Evolutionary conservation across 2,797 vertebrate genomes (phyloP).

Genomic region (Sciaenops ocellatus): DNA sequence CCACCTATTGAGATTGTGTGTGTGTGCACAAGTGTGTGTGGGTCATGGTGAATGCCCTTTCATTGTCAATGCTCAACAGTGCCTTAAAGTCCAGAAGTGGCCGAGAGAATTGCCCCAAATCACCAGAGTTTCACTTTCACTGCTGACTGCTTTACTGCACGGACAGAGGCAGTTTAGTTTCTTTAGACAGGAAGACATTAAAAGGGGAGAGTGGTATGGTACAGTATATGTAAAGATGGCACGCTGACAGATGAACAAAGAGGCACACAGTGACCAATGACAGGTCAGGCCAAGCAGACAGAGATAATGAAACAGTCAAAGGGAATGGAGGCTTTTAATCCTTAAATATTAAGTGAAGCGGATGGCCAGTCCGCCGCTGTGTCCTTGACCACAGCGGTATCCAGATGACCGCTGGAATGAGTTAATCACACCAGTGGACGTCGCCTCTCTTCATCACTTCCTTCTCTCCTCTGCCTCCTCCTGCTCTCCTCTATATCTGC

Average conservation of each 20-base stretch:
- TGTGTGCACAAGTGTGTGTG: slow-evolving; percentile 39
- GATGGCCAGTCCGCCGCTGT: slow-evolving; percentile 15
- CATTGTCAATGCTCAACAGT: slow-evolving; percentile 66
- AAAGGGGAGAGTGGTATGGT: slow-evolving; percentile 1
- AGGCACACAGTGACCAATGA: slow-evolving; percentile 11
- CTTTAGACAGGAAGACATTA: neutral
- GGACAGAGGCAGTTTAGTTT: slow-evolving; percentile 22
- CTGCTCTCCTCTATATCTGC: slow-evolving; percentile 37
- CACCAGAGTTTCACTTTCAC: slow-evolving; percentile 34
- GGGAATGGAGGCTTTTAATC: slow-evolving; percentile 60
- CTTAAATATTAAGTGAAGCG: slow-evolving; percentile 58
- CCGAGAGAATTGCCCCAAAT: slow-evolving; percentile 22
- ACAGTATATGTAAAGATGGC: slow-evolving; percentile 13
- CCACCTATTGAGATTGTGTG: slow-evolving; percentile 52
- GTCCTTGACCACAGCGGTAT: slow-evolving; percentile 66
- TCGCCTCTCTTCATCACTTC: slow-evolving; percentile 58
- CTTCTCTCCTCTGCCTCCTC: slow-evolving; percentile 35
- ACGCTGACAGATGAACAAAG: slow-evolving; percentile 18
- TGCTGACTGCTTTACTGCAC: slow-evolving; percentile 30
- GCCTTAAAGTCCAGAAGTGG: slow-evolving; percentile 61
- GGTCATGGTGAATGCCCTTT: slow-evolving; percentile 47
- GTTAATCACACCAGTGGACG: slow-evolving; percentile 58
- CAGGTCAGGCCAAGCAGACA: slow-evolving; percentile 23
- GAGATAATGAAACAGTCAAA: slow-evolving; percentile 49
- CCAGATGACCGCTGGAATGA: slow-evolving; percentile 68